Conservation (phyloP, 1,140 invertebrate species). For the Galleria mellonella region DNA sequence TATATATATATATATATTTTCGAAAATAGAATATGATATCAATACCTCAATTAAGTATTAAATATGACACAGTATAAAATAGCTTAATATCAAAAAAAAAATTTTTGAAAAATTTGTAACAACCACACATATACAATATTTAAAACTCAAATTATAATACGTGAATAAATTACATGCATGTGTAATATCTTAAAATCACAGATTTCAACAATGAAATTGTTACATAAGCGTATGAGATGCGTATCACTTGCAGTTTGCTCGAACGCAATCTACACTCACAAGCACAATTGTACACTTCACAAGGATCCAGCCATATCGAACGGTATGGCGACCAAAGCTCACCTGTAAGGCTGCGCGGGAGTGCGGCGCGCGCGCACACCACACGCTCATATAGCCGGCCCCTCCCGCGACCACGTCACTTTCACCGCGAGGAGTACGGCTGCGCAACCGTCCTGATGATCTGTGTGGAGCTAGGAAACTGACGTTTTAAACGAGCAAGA, state of each 20-base stretch:
- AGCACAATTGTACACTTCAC: too few species aligned
- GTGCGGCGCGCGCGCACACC: slow-evolving; percentile 50
- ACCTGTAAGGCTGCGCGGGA: slow-evolving; percentile 39
- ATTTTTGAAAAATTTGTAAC: too few species aligned
- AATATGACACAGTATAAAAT: too few species aligned
- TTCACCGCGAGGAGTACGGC: slow-evolving; percentile 35
- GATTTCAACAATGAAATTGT: slow-evolving; percentile 13
- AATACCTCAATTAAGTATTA: too few species aligned
- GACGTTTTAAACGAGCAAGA: not conserved
- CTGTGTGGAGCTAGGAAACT: slow-evolving; percentile 27
- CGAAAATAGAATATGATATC: too few species aligned
- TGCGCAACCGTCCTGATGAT: slow-evolving; percentile 39
- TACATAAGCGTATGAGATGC: slow-evolving; percentile 24
- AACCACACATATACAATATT: too few species aligned
- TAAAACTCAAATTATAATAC: too few species aligned
- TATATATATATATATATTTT: too few species aligned
- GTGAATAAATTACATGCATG: too few species aligned
- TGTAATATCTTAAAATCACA: not conserved
- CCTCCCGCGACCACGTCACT: slow-evolving; percentile 29
- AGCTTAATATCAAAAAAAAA: too few species aligned
- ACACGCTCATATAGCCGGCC: slow-evolving; percentile 38
- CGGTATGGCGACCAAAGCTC: not conserved
- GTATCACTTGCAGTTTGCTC: slow-evolving; percentile 12
- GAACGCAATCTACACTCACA: too few species aligned
- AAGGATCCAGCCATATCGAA: too few species aligned